phyloP scores from a whole-genome alignment of 2,797 vertebrate genomes.

The Arrhamphus sclerolepis region DNA sequence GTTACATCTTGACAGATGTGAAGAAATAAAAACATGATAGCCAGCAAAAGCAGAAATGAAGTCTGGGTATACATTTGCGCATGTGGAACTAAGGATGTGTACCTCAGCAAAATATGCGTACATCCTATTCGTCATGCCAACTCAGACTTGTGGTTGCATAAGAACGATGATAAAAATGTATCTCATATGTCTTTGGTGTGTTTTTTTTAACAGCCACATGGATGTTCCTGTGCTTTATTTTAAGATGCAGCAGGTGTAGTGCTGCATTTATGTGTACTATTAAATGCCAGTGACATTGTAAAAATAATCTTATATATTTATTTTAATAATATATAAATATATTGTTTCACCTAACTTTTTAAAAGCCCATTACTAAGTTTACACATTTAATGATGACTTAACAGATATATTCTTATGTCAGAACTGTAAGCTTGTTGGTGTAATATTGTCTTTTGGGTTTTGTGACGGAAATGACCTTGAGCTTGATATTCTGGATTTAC shows the following conservation, averaged over 20 bases:
- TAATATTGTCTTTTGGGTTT: too few species aligned
- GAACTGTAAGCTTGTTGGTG: too few species aligned
- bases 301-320: neutral
- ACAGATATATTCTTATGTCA: too few species aligned
- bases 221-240: neutral
- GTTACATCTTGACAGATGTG: slow-evolving; percentile 20
- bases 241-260: slow-evolving; percentile 3
- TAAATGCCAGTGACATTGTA: neutral
- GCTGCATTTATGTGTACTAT: neutral
- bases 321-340: neutral
- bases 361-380: too few species aligned
- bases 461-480: too few species aligned
- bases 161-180: slow-evolving; percentile 3
- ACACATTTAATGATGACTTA: too few species aligned
- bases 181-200: slow-evolving; percentile 4
- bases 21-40: slow-evolving; percentile 1
- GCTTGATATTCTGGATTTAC: too few species aligned
- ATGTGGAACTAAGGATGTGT: neutral
- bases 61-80: neutral
- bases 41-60: slow-evolving; percentile 20
- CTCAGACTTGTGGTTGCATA: neutral
- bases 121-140: slow-evolving; percentile 9
- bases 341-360: too few species aligned
- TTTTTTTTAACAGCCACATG: slow-evolving; percentile 7
- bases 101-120: slow-evolving; percentile 10